Base-by-base conservation (phyloP, 2,888 invertebrate genomes). In the Marasmarcha lunaedactyla region DNA sequence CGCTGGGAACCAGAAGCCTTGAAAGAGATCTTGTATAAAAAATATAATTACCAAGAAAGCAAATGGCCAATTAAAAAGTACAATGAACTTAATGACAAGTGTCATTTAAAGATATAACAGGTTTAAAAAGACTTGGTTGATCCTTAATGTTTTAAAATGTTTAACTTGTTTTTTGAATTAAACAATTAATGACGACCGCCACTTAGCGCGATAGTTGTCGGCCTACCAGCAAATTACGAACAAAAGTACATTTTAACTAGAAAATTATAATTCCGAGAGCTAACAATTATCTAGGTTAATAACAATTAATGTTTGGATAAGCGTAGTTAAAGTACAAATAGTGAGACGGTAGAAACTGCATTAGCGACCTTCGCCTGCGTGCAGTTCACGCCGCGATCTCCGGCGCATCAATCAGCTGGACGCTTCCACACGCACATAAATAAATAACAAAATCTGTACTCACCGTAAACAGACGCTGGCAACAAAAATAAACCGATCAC, bases 401-500 rank as follows among this genome's bases (percentile, higher is more conserved):
- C 49, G 54, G 52, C 62, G 59, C 63, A 72, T 71, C 68, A 73
- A 77, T 74, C 73, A 73, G 67, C 67, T 69, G 71, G 66, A 60
- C 58, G 51, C 57, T 56, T 50, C 59, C 57, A 62, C 54, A 64
- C 59, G 67, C 65, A 70, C 65, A 71, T 60, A 72, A 71, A 65
- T 63, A 70, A 71, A 71, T 65, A 71, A 68, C 58, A 54, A 34
- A 34, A 9, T n/a, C 30, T 55, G 69, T 68, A 79, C 81, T 81
- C 53, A 83, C 81, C 73, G 73, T 68, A 71, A 72, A 73, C 70
- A 69, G 66, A 61, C 66, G 65, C 62, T 63, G 57, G 76, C 64
- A 63, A 63, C 59, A 67, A 64, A 71, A 73, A 71, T 68, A 71
- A 71, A 70, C 68, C 54, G 64, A 66, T 65, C 68, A 71, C 73